Evolutionary conservation across 2,797 vertebrate genomes (phyloP).

Genomic region (Clarias platycephalus): DNA sequence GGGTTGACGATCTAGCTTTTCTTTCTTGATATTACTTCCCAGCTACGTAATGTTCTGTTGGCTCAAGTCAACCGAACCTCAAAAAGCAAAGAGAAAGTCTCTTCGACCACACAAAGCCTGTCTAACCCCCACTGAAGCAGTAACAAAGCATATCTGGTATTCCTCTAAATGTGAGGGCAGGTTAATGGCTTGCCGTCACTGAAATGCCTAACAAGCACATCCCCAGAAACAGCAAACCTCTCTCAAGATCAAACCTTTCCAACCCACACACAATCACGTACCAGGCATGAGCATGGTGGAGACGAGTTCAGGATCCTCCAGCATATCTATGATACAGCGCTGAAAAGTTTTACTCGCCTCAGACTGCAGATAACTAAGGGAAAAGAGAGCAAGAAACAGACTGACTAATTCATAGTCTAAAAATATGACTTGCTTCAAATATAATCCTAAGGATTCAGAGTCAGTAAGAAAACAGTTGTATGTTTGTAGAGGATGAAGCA

Average conservation of each 20-base stretch:
- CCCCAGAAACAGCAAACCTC: background rate
- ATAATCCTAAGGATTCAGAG: background rate
- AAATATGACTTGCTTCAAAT: conserved; percentile 17
- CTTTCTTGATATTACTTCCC: background rate
- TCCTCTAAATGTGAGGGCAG: background rate
- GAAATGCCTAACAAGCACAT: background rate
- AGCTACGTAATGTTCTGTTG: background rate
- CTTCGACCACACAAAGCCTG: background rate
- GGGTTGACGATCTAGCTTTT: background rate
- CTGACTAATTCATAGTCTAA: background rate
- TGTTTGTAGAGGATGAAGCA: conserved; percentile 34
- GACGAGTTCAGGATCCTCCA: conserved; percentile 87
- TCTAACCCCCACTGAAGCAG: background rate
- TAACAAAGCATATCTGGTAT: background rate
- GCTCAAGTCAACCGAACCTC: background rate
- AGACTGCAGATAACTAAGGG: conserved; percentile 85
- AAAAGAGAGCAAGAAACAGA: conserved; percentile 5
- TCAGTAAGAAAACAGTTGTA: conserved; percentile 2
- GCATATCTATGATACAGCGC: conserved; percentile 82
- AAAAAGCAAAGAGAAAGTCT: background rate
- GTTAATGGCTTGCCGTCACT: background rate
- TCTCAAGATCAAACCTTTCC: background rate
- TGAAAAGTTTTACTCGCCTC: conserved; percentile 89
- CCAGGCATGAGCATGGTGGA: conserved; percentile 94
- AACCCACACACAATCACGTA: conserved; percentile 55